Percentiles rank a stretch among this genome's conserved stretches.
phyloP scores from a whole-genome alignment of 1,140 invertebrate species.

The Meteorus sp. region DNA sequence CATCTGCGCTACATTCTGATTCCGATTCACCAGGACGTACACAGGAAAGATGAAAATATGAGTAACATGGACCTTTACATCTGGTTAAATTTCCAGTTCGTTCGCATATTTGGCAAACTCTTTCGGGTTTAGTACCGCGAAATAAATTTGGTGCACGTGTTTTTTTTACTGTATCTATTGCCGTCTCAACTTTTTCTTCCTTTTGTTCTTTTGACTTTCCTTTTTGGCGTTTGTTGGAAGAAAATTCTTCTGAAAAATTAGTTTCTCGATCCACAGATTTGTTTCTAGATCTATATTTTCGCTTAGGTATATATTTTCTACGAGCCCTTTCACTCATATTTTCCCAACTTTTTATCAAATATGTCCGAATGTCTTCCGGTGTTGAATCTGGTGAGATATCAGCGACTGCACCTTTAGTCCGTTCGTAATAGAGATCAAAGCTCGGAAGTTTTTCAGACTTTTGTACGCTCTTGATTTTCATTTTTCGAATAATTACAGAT shows the following conservation, averaged over 20 bases:
- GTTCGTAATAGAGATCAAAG: slow-evolving; percentile 60
- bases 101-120: slow-evolving; percentile 71
- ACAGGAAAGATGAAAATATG: slow-evolving; percentile 52
- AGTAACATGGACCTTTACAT: slow-evolving; percentile 64
- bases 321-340: slow-evolving; percentile 49
- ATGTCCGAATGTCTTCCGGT: slow-evolving; percentile 56
- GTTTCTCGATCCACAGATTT: slow-evolving; percentile 32
- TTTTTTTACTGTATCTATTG: slow-evolving; percentile 35
- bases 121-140: slow-evolving; percentile 63
- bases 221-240: slow-evolving; percentile 25
- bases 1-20: slow-evolving; percentile 43
- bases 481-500: slow-evolving; percentile 28
- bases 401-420: slow-evolving; percentile 56
- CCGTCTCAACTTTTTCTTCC: slow-evolving; percentile 13
- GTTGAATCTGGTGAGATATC: slow-evolving; percentile 59
- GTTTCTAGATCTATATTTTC: slow-evolving; percentile 24
- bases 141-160: slow-evolving; percentile 63
- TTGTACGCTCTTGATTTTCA: slow-evolving; percentile 20
- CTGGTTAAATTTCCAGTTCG: slow-evolving; percentile 63
- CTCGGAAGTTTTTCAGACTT: slow-evolving; percentile 30
- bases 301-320: slow-evolving; percentile 35
- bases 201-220: slow-evolving; percentile 26
- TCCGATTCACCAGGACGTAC: slow-evolving; percentile 51
- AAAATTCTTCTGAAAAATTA: slow-evolving; percentile 29
- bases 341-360: slow-evolving; percentile 61